phyloP scores from a whole-genome alignment of 2,113 vertebrate species.

The Toxotes jaculatrix region DNA sequence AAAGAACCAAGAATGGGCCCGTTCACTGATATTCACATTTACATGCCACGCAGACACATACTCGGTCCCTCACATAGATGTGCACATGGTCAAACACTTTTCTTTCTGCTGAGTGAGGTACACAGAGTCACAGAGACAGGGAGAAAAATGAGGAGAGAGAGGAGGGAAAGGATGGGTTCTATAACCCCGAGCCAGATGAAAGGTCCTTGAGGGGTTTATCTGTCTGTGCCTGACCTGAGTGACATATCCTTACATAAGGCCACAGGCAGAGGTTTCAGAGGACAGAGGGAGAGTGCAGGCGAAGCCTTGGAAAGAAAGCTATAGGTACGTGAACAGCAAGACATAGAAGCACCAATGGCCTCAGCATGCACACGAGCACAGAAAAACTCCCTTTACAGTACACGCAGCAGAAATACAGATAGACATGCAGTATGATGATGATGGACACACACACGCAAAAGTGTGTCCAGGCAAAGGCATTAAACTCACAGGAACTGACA shows the following conservation, averaged over 20 bases:
- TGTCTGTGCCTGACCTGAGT: slow-evolving; percentile 40
- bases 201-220: slow-evolving; percentile 48
- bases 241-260: slow-evolving; percentile 56
- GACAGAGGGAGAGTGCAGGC: slow-evolving; percentile 17
- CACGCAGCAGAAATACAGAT: neutral
- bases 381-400: neutral
- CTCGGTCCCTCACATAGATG: neutral
- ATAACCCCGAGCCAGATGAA: slow-evolving; percentile 43
- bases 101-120: slow-evolving; percentile 12
- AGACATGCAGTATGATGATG: neutral
- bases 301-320: slow-evolving; percentile 8
- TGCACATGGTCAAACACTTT: neutral
- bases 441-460: neutral
- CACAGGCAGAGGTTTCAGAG: slow-evolving; percentile 8
- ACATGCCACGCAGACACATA: neutral
- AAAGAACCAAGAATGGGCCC: neutral
- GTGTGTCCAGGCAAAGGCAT: neutral
- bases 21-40: neutral
- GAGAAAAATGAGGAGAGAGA: neutral
- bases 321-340: neutral
- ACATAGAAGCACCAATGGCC: neutral
- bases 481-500: neutral
- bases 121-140: neutral
- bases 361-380: neutral
- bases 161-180: slow-evolving; percentile 13